These are phyloP conservation scores for Stegana nigrithorax DNA, from an alignment of 2,888 invertebrate species.

Conservation along the genomic window DNA sequence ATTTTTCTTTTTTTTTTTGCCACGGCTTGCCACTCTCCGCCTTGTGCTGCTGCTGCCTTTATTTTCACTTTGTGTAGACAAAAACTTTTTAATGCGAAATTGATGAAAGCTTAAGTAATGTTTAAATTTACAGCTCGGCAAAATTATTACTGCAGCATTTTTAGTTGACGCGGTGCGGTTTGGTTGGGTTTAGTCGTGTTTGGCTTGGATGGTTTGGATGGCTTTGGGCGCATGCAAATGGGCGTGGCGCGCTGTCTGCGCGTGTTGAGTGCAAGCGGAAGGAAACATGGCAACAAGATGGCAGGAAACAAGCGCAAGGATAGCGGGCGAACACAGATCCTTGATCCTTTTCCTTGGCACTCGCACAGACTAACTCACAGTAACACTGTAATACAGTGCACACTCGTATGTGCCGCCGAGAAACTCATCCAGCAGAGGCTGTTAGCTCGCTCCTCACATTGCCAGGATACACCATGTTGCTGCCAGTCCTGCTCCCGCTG, in stretches of 20 bases:
- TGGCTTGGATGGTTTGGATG: not conserved
- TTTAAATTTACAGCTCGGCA: slow-evolving; percentile 31
- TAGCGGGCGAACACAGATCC: not conserved
- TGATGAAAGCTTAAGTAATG: slow-evolving; percentile 33
- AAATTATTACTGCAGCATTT: slow-evolving; percentile 22
- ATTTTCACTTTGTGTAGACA: not conserved
- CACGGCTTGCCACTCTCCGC: not conserved
- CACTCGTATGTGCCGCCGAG: too few relatives aligned
- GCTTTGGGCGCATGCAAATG: not conserved
- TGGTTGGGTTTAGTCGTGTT: not conserved
- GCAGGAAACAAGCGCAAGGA: not conserved
- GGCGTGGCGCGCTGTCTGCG: slow-evolving; percentile 9
- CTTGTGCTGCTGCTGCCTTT: not conserved
- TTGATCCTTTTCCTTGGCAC: too few relatives aligned
- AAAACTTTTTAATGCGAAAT: slow-evolving; percentile 30
- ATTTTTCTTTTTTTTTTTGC: not conserved
- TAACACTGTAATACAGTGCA: not conserved
- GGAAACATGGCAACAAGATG: not conserved
- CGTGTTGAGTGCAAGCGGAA: slow-evolving; percentile 11
- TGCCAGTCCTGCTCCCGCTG: not conserved
- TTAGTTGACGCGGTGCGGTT: not conserved
- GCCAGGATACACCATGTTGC: too few relatives aligned
- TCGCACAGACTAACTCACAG: not conserved
- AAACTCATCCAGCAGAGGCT: too few relatives aligned
- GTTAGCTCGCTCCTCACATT: too few relatives aligned